Base-by-base conservation (phyloP, 2,888 invertebrate genomes). In the Callinectes sapidus region DNA sequence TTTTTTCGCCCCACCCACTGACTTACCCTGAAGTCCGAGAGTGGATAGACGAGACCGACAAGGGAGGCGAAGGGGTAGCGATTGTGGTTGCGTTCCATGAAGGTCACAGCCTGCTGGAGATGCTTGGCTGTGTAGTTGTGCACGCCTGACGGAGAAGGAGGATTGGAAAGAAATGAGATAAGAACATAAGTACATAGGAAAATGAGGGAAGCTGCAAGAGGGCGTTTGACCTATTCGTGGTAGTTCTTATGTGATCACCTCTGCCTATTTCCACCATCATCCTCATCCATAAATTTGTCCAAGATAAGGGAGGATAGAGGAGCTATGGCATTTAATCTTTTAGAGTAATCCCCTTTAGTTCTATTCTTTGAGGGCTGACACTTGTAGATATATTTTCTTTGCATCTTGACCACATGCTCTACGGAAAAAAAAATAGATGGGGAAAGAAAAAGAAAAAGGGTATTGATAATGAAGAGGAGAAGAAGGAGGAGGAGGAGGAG, bases 21-120 rank as follows among this genome's bases (percentile, higher is more conserved):
- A 32, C 91, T 88, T n/a, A 91, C 91, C 91, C 88, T 71, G 54
- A 91, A 91, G 23, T 91, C 88, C 0, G 91, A 77, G n/a, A 91
- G 91, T 1, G 91, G 89, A 77, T 81, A 91, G 54, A 71, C n/a
- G 10, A 89, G 91, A 0, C 91, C 91, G n/a, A 91, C 23, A 1
- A 91, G 91, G 16, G 89, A 23, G 54, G 5, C 54, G 89, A 91
- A 91, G 77, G 91, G 91, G 54, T 91, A 91, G 35, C 81, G 48
- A 13, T 91, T 13, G 39, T 91, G 91, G 55, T 91, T 54, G 23
- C 23, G 88, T 6, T 23, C 54, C 54, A 91, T 54, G 89, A 91
- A 91, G 81, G 35, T 55, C 42, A 91, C 91, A 0, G 91, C 91
- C 81, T 91, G 71, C 28, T 81, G 48, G 54, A 91, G 89, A 48